A percentile compares a stretch with the other conserved stretches of the same genome.
These are phyloP conservation scores for Brachyhypopomus gauderio DNA, from an alignment of 2,113 vertebrate species.

Conservation along the genomic window DNA sequence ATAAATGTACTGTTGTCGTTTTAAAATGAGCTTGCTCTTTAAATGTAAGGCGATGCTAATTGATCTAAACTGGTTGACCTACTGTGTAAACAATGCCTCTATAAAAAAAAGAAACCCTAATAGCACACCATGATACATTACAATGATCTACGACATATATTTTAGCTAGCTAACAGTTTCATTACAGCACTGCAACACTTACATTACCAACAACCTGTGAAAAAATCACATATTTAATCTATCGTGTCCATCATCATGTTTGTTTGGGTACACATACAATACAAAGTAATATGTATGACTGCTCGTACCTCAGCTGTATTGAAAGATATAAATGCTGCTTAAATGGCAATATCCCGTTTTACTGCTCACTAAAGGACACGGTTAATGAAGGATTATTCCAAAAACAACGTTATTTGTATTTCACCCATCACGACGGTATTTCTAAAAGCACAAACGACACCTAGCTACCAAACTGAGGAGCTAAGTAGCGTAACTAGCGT, in stretches of 20 bases:
- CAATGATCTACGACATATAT: too few relatives aligned
- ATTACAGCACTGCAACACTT: too few relatives aligned
- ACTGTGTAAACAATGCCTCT: too few relatives aligned
- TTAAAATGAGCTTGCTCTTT: too few relatives aligned
- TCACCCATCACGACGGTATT: slow-evolving; percentile 24
- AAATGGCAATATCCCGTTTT: background rate
- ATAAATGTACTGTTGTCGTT: too few relatives aligned
- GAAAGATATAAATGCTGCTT: slow-evolving; percentile 1
- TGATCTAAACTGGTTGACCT: too few relatives aligned
- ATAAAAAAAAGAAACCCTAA: too few relatives aligned
- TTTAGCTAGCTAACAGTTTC: too few relatives aligned
- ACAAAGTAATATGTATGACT: slow-evolving; percentile 18
- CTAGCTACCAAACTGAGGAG: background rate
- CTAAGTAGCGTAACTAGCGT: background rate
- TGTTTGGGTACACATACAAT: slow-evolving; percentile 10
- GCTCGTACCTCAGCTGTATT: slow-evolving; percentile 41
- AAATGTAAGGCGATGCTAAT: too few relatives aligned
- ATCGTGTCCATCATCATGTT: background rate
- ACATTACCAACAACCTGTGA: slow-evolving; percentile 4
- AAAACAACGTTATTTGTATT: slow-evolving; percentile 10
- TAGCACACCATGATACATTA: too few relatives aligned
- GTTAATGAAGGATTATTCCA: too few relatives aligned
- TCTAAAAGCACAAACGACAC: slow-evolving; percentile 45
- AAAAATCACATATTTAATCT: background rate
- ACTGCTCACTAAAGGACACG: background rate